Percentiles rank a stretch among this genome's conserved stretches.
Conservation (phyloP, 2,797 vertebrate species). For the Rhinogobio ventralis region DNA sequence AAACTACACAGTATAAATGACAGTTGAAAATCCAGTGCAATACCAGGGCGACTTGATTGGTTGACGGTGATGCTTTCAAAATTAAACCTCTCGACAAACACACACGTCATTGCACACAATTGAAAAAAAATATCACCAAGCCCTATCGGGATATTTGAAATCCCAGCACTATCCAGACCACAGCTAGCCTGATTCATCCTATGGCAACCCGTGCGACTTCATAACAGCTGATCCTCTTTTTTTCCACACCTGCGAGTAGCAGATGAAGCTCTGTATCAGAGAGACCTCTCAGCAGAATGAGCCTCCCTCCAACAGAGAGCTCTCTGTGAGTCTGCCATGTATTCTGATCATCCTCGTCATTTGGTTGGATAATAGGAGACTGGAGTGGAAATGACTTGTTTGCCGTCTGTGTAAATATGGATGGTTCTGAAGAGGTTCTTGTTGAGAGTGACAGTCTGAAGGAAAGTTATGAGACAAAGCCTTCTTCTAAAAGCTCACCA, state of each 20-base stretch:
- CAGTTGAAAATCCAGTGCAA: background rate
- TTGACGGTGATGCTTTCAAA: background rate
- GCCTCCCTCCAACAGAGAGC: slow-evolving; percentile 28
- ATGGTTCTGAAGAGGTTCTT: slow-evolving; percentile 3
- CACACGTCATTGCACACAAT: background rate
- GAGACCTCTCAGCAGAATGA: slow-evolving; percentile 31
- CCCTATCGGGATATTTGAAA: background rate
- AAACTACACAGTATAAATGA: background rate
- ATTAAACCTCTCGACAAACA: background rate
- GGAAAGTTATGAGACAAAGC: slow-evolving; percentile 33
- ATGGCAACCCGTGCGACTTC: background rate
- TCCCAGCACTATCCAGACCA: background rate
- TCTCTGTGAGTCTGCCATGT: slow-evolving; percentile 41
- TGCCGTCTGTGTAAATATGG: slow-evolving; percentile 33
- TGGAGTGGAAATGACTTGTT: slow-evolving; percentile 26
- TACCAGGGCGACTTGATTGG: background rate
- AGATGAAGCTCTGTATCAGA: slow-evolving; percentile 39
- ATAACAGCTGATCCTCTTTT: slow-evolving; percentile 18
- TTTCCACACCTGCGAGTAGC: slow-evolving; percentile 30
- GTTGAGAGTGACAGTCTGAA: slow-evolving; percentile 33
- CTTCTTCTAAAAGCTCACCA: background rate
- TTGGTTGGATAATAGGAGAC: slow-evolving; percentile 46
- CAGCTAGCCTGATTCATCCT: slow-evolving; percentile 22
- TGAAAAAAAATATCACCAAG: background rate
- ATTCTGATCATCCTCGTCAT: slow-evolving; percentile 46